These are phyloP conservation scores for Percina caprodes DNA, from an alignment of 2,113 vertebrate genomes.

Conservation along the genomic window DNA sequence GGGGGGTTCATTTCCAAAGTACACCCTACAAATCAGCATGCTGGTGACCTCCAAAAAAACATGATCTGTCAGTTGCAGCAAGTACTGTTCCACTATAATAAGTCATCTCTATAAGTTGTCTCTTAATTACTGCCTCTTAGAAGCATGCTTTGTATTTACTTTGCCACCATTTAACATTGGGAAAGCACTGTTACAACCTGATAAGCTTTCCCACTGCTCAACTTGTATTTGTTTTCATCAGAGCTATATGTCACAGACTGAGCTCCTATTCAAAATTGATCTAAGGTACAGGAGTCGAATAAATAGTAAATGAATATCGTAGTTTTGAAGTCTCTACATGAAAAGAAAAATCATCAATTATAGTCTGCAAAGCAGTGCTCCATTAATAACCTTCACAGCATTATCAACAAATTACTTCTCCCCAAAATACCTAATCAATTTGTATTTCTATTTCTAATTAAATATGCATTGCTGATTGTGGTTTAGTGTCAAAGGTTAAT, in stretches of 20 bases:
- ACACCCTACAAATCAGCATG: conserved; percentile 7
- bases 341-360: neutral
- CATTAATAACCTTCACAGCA: neutral
- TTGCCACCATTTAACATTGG: conserved; percentile 30
- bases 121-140: conserved; percentile 14
- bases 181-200: conserved; percentile 13
- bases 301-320: neutral
- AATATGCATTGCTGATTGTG: conserved; percentile 15
- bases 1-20: conserved; percentile 30
- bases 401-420: conserved; percentile 13
- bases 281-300: neutral
- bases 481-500: conserved; percentile 45
- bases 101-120: neutral
- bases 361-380: neutral
- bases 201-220: conserved; percentile 9
- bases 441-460: conserved; percentile 17
- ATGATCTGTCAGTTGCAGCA: conserved; percentile 20
- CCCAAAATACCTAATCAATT: conserved; percentile 23
- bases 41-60: conserved; percentile 25
- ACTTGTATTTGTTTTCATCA: conserved; percentile 23
- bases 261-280: neutral
- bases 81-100: conserved; percentile 4
- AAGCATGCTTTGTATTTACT: conserved; percentile 21
- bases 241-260: neutral
- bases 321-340: neutral